Evolutionary conservation across 2,797 vertebrate species (phyloP).

Genomic region (Schizopygopsis pylzovi): DNA sequence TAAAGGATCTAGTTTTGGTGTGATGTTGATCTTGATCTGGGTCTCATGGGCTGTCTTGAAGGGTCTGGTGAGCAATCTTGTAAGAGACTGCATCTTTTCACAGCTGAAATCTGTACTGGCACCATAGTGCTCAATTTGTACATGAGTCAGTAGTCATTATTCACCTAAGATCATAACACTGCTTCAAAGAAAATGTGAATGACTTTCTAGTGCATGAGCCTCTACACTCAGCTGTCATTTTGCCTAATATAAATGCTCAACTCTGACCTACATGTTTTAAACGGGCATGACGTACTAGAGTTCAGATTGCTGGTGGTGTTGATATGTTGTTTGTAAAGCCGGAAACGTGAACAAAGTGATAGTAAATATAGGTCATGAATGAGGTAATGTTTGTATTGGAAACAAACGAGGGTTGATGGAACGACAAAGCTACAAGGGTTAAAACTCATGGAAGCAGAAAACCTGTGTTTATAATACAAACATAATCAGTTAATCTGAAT

Average conservation of each 20-base stretch:
- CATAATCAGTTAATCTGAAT: neutral
- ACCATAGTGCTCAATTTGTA: neutral
- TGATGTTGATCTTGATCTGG: neutral
- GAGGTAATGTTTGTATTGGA: constrained; percentile 37
- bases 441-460: neutral
- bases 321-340: constrained; percentile 21
- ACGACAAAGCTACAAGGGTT: neutral
- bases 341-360: constrained; percentile 1
- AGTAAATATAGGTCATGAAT: constrained; percentile 32
- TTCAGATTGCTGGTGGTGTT: constrained; percentile 6
- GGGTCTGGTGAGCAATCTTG: neutral
- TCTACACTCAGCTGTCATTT: neutral
- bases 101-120: neutral
- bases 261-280: constrained; percentile 13
- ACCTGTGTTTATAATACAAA: constrained; percentile 32
- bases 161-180: constrained; percentile 6
- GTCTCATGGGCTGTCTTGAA: neutral
- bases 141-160: neutral
- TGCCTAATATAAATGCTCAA: constrained; percentile 2
- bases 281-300: neutral
- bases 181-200: neutral
- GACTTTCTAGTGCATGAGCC: neutral
- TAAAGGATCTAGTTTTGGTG: neutral
- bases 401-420: constrained; percentile 38
- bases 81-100: neutral